Evolutionary conservation across 2,113 vertebrate species (phyloP).

Genomic region (Engystomops pustulosus): DNA sequence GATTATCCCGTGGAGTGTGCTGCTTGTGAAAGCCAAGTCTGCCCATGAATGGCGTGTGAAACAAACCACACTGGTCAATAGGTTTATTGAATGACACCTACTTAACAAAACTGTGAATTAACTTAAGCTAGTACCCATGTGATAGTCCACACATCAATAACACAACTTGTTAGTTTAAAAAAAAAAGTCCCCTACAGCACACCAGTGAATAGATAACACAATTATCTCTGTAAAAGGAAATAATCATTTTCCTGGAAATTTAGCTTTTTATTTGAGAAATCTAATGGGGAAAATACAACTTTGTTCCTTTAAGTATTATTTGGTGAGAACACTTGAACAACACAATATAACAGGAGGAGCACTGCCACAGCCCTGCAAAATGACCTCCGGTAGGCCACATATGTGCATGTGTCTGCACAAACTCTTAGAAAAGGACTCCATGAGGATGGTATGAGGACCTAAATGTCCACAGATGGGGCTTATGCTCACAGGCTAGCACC

Average conservation of each 20-base stretch:
- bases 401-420: no score
- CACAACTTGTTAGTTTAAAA: not conserved
- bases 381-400: no score
- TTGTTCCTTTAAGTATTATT: no score
- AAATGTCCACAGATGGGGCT: no score
- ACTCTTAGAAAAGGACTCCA: no score
- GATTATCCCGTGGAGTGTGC: conserved; percentile 38
- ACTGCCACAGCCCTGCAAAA: no score
- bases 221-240: not conserved
- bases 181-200: not conserved
- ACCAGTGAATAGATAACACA: not conserved
- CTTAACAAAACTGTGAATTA: conserved; percentile 17
- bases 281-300: no score
- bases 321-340: no score
- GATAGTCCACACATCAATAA: conserved; percentile 8
- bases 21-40: conserved; percentile 15
- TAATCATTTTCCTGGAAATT: not conserved
- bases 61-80: conserved; percentile 17
- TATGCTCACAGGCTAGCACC: no score
- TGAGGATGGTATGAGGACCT: no score
- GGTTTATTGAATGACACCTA: conserved; percentile 27
- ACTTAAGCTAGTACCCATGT: not conserved
- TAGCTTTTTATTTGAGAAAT: no score
- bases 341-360: no score
- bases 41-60: conserved; percentile 12